Percentiles rank a stretch among this genome's conserved stretches.
phyloP scores from a whole-genome alignment of 2,888 invertebrate species.

The Plebejus anna region DNA sequence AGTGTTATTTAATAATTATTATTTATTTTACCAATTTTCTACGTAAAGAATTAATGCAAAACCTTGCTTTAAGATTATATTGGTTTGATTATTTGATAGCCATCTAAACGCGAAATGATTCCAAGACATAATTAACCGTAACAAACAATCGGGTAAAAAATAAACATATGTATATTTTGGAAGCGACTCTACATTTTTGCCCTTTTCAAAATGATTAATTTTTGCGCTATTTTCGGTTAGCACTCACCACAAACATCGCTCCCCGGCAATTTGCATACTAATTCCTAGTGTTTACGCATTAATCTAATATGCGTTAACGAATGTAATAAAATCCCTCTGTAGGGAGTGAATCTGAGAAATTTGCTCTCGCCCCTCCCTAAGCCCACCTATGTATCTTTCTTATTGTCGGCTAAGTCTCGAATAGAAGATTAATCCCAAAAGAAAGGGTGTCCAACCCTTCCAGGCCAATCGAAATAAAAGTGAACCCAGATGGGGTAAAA shows the following conservation, averaged over 20 bases:
- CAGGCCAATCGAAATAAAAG: slow-evolving; percentile 35
- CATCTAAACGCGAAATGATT: no score
- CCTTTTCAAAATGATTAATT: not conserved
- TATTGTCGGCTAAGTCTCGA: slow-evolving; percentile 77
- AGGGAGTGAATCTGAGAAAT: slow-evolving; percentile 74
- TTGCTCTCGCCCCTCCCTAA: slow-evolving; percentile 70
- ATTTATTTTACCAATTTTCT: not conserved
- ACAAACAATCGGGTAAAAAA: no score
- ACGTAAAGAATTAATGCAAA: no score
- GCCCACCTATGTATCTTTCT: slow-evolving; percentile 79
- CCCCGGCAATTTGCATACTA: slow-evolving; percentile 59
- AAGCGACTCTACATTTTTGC: not conserved
- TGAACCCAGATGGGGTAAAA: slow-evolving; percentile 34
- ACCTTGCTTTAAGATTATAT: no score
- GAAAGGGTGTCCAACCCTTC: slow-evolving; percentile 73
- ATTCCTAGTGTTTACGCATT: slow-evolving; percentile 65
- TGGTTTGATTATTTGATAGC: no score
- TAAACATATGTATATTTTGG: no score
- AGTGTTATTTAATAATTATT: not conserved
- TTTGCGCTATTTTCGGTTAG: not conserved
- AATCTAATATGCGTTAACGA: slow-evolving; percentile 76
- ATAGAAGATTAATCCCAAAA: slow-evolving; percentile 78
- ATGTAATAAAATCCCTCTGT: slow-evolving; percentile 72
- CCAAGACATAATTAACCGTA: no score
- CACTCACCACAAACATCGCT: slow-evolving; percentile 31